Evolutionary conservation across 1,140 invertebrate genomes (phyloP), one percentile per base, ranked within the genome.

Genomic region (Ceratina calcarata): DNA sequence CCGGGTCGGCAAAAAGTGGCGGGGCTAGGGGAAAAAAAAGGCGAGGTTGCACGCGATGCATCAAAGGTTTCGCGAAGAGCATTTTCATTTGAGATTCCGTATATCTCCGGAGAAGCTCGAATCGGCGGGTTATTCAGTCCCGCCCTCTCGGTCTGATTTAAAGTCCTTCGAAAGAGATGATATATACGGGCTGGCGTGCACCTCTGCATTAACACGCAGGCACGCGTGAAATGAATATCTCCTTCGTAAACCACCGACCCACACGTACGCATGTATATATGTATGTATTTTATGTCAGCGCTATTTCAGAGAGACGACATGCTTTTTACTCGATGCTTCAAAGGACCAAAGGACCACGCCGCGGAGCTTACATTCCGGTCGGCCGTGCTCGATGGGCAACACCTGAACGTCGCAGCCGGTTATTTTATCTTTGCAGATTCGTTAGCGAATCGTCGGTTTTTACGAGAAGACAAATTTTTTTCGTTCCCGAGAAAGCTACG

Each of bases 151-250:
- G 57, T 22, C 49, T 78, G 80, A 84, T 74, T 83, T 81, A 78
- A 66, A 78, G 79, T 79, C 83, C 70, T 84, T 79, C 83, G 81
- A 67, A 77, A 73, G 80, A 67, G 83, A 85, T 80, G 76, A 85
- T 84, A 66, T 57, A 79, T 57, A 79, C 60, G 55, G 66, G 37
- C 24, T 10, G 51, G 64, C 62, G 67, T 55, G 69, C 53, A 22
- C 66, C 51, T 37, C 67, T 62, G 67, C 49, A 71, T 72, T 81
- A 68, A 72, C 64, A 82, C 61, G 68, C 80, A 72, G 78, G 58
- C 81, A 80, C 81, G 81, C 77, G 81, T 80, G 64, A 82, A 82
- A 82, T 70, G 81, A 82, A 79, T 78, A 81, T 71, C 65, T 82
- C 75, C 32, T 49, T 61, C 49, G 66, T 57, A 55, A 61, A 64